phyloP scores from a whole-genome alignment of 2,888 invertebrate genomes.

The Coelogynopora nodosa region DNA sequence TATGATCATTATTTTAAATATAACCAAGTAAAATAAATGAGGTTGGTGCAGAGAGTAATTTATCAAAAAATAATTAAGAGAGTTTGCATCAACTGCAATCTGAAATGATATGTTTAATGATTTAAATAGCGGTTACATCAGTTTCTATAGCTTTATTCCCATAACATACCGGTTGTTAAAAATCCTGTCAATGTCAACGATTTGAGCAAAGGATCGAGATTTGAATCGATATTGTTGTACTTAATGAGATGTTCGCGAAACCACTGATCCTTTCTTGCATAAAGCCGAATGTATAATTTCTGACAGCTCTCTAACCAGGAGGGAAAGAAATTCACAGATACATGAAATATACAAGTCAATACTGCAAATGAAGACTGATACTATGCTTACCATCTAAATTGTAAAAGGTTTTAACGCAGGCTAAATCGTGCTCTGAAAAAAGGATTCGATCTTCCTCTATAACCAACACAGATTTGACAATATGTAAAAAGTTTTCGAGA shows the following conservation, averaged over 20 bases:
- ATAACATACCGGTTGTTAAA: background rate
- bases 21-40: background rate
- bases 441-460: background rate
- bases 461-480: background rate
- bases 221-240: background rate
- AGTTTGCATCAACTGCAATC: background rate
- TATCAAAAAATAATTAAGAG: no score
- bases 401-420: background rate
- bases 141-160: no score
- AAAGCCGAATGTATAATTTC: background rate
- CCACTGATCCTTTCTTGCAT: background rate
- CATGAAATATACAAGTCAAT: background rate
- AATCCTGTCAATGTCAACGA: background rate
- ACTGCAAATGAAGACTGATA: background rate
- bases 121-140: no score
- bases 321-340: no score
- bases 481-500: background rate
- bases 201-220: background rate
- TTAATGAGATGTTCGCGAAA: background rate
- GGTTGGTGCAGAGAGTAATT: background rate
- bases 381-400: background rate
- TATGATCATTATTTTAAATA: background rate
- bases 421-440: background rate
- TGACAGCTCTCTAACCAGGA: background rate
- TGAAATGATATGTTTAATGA: no score